These are phyloP conservation scores for Napeogenes sylphis DNA, from an alignment of 2,888 invertebrate species.

Conservation along the genomic window DNA sequence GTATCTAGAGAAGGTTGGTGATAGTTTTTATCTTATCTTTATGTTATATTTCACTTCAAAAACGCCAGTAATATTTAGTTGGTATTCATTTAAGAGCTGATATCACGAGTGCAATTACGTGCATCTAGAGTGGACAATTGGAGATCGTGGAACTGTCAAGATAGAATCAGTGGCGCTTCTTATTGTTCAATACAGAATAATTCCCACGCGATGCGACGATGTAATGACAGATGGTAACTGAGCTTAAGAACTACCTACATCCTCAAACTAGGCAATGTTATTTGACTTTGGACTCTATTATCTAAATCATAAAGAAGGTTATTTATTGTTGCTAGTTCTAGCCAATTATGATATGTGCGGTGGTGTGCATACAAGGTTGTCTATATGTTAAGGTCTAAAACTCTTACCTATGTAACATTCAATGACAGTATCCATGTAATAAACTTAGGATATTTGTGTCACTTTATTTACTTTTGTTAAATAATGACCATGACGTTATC, in stretches of 20 bases:
- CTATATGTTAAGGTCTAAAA: too few species aligned
- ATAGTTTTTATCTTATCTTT: too few species aligned
- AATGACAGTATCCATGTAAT: too few species aligned
- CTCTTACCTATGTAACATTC: too few species aligned
- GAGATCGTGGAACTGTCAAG: constrained; percentile 32
- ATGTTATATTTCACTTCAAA: neutral
- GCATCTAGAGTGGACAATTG: constrained; percentile 30
- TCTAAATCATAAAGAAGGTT: neutral
- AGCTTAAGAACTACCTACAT: constrained; percentile 18
- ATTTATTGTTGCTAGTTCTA: neutral
- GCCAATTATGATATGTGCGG: too few species aligned
- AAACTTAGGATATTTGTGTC: too few species aligned
- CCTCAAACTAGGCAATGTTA: constrained; percentile 17
- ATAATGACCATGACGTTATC: too few species aligned
- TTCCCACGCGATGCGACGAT: constrained; percentile 37
- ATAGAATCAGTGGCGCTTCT: constrained; percentile 35
- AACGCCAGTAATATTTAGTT: neutral
- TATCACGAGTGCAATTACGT: constrained; percentile 25
- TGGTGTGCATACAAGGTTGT: too few species aligned
- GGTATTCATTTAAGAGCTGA: neutral
- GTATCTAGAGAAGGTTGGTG: too few species aligned
- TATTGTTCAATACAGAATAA: constrained; percentile 31
- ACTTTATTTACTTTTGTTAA: too few species aligned
- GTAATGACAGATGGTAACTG: constrained; percentile 25
- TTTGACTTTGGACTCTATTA: neutral